Evolutionary conservation across 2,888 invertebrate genomes (phyloP), one percentile per base, ranked within the genome.

Genomic region (Ischnura elegans): DNA sequence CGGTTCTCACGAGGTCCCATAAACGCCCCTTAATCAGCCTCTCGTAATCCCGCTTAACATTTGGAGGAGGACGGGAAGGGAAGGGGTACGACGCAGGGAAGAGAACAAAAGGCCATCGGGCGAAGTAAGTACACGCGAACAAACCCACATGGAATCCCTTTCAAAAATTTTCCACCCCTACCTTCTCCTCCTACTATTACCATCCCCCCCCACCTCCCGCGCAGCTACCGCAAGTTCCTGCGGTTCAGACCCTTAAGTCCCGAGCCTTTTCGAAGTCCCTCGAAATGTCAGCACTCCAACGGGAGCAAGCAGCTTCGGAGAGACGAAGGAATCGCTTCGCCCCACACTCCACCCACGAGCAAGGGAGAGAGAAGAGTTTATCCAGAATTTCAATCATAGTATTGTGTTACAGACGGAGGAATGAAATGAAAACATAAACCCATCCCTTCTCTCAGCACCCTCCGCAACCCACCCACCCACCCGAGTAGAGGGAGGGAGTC

Each of bases 381-480:
- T 76, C 76, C 76, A 76, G 76, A 76, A 76, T 76, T 76, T 76
- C 76, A 76, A 76, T 76, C 76, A 76, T 76, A 76, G 76, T 76
- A 76, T 76, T 76, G 76, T 76, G 76, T 76, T 76, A 76, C 76
- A 76, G 76, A 76, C 76, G 16, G 76, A 76, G 76, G 76, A 76
- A 76, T 87, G 87, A 93, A 87, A 87, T 93, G 87, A 93, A 87
- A 93, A 93, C 87, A 93, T 51, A 86, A 93, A 84, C 43, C 93
- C 55, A 87, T 66, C 95, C 95, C 51, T 19, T 51, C 0, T 47
- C 47, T 47, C 51, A n/a, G n/a, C n/a, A n/a, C 51, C 19, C 8
- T 95, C 95, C 95, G 95, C 95, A 95, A 96, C 96, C 96, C 95
- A 95, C 96, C 94, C 96, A 96, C n/a, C 96, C 96, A 96, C 46